Evolutionary conservation across 1,140 invertebrate species (phyloP), one percentile per base, ranked within the genome.

Genomic region (Aricia agestis): DNA sequence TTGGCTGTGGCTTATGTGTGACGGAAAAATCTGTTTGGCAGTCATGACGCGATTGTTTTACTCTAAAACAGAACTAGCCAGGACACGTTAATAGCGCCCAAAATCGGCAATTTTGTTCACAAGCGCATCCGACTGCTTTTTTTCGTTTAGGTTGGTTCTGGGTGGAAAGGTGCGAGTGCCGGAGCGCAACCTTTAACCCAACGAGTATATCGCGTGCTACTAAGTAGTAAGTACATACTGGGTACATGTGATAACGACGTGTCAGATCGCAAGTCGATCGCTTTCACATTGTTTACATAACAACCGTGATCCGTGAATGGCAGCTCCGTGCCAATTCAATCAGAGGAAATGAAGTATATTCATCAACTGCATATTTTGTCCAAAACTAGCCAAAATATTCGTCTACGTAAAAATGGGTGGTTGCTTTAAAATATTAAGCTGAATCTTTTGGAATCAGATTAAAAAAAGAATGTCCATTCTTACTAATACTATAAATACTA

Each of bases 241-340:
- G 9, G 45, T 15, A 9, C 45, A 52, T 52, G 13, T 52, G 45
- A 52, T 52, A 52, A 52, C 45, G 9, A 52, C 45, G 45, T 52
- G 45, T 52, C 45, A 52, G 11, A 52, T 52, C 2, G 10, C 18
- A 59, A 17, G 7, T 59, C 18, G 18, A 59, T 59, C 58, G 58
- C 58, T 59, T 59, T 59, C 58, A 6, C n/a, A 59, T 59, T 59
- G 58, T 59, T 59, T 59, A 59, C 17, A 59, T 18, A 59, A 59
- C 58, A 59, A 17, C 18, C 58, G 58, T 59, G 58, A 59, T 59
- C n/a, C n/a, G n/a, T 18, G 18, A 59, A 19, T 59, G 58, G n/a
- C 18, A 59, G n/a, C 58, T 59, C 7, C 58, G 58, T 59, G 58
- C 7, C 1, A 52, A 13, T 36, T 36, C 9, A 52, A 13, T 13